Evolutionary conservation across 2,888 invertebrate genomes (phyloP).

Genomic region (Zhuqinia jingwanae): DNA sequence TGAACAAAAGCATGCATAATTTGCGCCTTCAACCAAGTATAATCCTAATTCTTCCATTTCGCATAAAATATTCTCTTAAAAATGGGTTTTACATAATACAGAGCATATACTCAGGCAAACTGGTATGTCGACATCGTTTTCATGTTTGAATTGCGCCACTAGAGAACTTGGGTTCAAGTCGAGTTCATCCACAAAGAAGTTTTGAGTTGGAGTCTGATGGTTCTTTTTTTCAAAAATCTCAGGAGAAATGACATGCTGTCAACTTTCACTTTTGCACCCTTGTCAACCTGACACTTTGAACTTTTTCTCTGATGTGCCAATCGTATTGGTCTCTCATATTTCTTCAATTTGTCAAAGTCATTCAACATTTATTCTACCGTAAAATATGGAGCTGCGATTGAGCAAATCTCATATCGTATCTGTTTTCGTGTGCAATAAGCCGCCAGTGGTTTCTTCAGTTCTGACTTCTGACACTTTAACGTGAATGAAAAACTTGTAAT

Average conservation of each 20-base stretch:
- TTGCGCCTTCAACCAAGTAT: not conserved
- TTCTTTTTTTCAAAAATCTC: not conserved
- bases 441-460: no score
- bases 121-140: not conserved
- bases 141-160: not conserved
- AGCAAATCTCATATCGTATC: no score
- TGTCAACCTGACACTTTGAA: not conserved
- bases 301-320: not conserved
- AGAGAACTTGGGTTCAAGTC: conserved; percentile 8
- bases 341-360: not conserved
- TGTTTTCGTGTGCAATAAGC: no score
- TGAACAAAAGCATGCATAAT: conserved; percentile 32
- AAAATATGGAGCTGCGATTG: not conserved
- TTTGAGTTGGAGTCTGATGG: no score
- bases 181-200: no score
- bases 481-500: no score
- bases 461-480: no score
- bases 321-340: not conserved
- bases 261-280: conserved; percentile 1
- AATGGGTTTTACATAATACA: no score
- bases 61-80: no score
- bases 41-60: conserved; percentile 18
- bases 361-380: not conserved
- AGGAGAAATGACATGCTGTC: not conserved
- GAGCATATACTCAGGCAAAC: not conserved